Evolutionary conservation across 2,888 invertebrate genomes (phyloP), one percentile per base, ranked within the genome.

Genomic region (Conistra vaccinii): DNA sequence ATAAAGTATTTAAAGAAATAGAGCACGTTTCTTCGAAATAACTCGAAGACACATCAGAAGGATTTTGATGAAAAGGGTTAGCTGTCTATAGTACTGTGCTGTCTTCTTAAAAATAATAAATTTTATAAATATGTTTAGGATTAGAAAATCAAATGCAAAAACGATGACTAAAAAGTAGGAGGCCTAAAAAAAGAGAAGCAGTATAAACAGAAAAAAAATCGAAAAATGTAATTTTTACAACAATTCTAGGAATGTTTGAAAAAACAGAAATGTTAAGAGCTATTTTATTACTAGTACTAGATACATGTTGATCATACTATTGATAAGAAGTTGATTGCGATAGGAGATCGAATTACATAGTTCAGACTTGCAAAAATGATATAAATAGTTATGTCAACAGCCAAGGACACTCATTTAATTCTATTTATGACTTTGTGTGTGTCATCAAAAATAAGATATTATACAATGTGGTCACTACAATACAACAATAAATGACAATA

Each of bases 271-370:
- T 48, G 55, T 78, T 65, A 55, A 55, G 39, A 42, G 14, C 60
- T 20, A 12, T 79, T 79, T 79, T 78, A 79, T 66, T 66, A 55
- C 42, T 65, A 10, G n/a, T 32, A 32, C n/a, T 35, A 35, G 3
- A 5, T 5, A 20, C 23, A 48, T 4, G 14, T 48, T 51, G 55
- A 69, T 66, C 60, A 17, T 23, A 32, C 14, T 12, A 7, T 5
- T 39, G 60, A 74, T 74, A 69, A n/a, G 39, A 32, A 66, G 0
- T 26, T 66, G 29, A 66, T 67, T 14, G 1, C 14, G 39, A 58
- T 68, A 32, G 5, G 14, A 66, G 60, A 51, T 78, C 39, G 48
- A n/a, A 55, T 74, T 39, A 65, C 26, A 35, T 35, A 35, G 5
- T 35, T 35, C 3, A 35, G 5, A 35, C 35, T 35, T 35, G 35